A percentile compares a stretch with the other conserved stretches of the same genome.
Conservation (phyloP, 1,140 invertebrate genomes). For the Nasonia giraulti region DNA sequence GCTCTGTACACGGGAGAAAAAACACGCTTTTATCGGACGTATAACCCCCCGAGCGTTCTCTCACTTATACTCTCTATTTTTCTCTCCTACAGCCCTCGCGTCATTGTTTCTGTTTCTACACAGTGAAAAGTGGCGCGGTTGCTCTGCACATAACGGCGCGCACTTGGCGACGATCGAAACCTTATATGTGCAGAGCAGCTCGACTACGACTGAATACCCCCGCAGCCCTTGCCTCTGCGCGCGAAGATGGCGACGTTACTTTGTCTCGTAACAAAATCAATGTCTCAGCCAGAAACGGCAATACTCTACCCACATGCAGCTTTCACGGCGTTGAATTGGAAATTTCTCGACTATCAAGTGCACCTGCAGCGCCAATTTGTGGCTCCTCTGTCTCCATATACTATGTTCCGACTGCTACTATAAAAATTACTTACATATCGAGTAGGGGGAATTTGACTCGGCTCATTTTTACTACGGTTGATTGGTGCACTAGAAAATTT, state of each 20-base stretch:
- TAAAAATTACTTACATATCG: too few species aligned
- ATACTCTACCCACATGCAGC: not conserved
- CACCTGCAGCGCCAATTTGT: not conserved
- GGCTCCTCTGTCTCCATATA: too few species aligned
- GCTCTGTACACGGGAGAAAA: slow-evolving; percentile 33
- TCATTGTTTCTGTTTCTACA: slow-evolving; percentile 32
- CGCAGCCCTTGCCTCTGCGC: not conserved
- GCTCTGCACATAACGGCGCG: slow-evolving; percentile 10
- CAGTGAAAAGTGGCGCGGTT: not conserved
- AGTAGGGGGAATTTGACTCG: too few species aligned
- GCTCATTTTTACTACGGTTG: too few species aligned
- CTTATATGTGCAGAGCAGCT: not conserved
- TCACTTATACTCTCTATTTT: not conserved
- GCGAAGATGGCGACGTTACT: slow-evolving; percentile 31
- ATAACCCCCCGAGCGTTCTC: slow-evolving; percentile 2
- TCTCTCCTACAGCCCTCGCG: not conserved
- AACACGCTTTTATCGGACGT: slow-evolving; percentile 52
- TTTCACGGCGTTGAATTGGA: slow-evolving; percentile 31
- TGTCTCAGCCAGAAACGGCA: slow-evolving; percentile 42
- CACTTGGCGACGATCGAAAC: slow-evolving; percentile 12
- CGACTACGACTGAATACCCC: not conserved
- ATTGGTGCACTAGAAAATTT: too few species aligned
- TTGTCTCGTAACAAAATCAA: slow-evolving; percentile 41
- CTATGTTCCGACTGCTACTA: too few species aligned
- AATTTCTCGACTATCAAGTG: slow-evolving; percentile 45